Evolutionary conservation across 2,888 invertebrate species (phyloP).

Genomic region (Glyphotaelius pellucidus): DNA sequence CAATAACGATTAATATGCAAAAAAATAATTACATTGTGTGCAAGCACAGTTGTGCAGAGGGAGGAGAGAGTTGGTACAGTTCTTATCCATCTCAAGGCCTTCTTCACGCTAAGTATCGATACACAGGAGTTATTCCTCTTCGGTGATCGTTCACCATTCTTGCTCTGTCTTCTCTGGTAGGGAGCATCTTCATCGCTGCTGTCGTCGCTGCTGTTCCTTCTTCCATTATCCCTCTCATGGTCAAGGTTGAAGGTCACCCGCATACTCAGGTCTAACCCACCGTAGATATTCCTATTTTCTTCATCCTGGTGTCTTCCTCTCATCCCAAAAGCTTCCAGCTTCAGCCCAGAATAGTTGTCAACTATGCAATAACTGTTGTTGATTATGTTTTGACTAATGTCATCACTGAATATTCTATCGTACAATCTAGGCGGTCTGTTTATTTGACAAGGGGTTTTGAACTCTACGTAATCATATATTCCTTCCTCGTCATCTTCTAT

Average conservation of each 20-base stretch:
- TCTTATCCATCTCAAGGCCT: conserved; percentile 71
- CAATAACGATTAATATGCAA: background rate
- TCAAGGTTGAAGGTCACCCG: conserved; percentile 68
- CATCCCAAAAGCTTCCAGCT: conserved; percentile 53
- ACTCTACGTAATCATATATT: conserved; percentile 62
- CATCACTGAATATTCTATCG: conserved; percentile 63
- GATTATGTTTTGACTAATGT: conserved; percentile 48
- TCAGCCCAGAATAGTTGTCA: conserved; percentile 50
- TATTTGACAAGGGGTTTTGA: conserved; percentile 24
- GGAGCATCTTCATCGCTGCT: conserved; percentile 63
- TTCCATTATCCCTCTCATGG: conserved; percentile 66
- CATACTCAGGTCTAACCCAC: conserved; percentile 61
- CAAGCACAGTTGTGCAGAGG: conserved; percentile 78
- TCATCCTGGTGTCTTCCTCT: conserved; percentile 38
- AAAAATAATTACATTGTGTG: conserved; percentile 75
- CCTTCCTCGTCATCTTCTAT: conserved; percentile 59
- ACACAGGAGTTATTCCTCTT: conserved; percentile 66
- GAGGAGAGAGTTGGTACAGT: conserved; percentile 74
- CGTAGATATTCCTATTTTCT: conserved; percentile 39
- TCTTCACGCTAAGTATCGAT: conserved; percentile 66
- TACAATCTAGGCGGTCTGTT: conserved; percentile 55
- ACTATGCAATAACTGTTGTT: conserved; percentile 52
- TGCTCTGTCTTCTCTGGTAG: conserved; percentile 64
- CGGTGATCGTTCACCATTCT: conserved; percentile 65
- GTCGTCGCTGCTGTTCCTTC: conserved; percentile 64